These are phyloP conservation scores for Apoderus coryli DNA, from an alignment of 2,888 invertebrate species.

Conservation along the genomic window DNA sequence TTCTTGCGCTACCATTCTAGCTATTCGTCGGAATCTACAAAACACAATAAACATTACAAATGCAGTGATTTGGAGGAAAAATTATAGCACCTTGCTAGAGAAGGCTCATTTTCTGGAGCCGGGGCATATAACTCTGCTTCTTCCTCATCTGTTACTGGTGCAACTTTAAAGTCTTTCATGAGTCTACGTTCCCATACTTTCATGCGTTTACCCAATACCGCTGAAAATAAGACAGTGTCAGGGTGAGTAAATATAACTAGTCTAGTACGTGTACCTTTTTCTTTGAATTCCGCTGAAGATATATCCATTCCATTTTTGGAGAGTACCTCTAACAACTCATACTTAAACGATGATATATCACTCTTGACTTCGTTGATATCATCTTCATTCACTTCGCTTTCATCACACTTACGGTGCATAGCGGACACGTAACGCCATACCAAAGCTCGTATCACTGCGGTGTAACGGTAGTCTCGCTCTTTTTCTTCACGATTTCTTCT, in stretches of 20 bases:
- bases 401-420: conserved; percentile 70
- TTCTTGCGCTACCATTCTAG: conserved; percentile 54
- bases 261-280: conserved; percentile 45
- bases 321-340: conserved; percentile 81
- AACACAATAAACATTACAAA: conserved; percentile 2
- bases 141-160: conserved; percentile 51
- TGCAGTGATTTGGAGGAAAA: conserved; percentile 4
- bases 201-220: conserved; percentile 60
- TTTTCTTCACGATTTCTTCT: conserved; percentile 45
- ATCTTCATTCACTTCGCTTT: conserved; percentile 82
- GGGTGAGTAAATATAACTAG: background rate
- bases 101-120: conserved; percentile 41
- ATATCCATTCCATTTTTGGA: conserved; percentile 79
- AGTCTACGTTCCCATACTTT: conserved; percentile 76
- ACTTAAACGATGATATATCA: conserved; percentile 83
- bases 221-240: conserved; percentile 31
- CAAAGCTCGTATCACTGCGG: conserved; percentile 74
- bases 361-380: conserved; percentile 89
- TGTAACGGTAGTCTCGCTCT: conserved; percentile 55
- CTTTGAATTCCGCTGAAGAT: conserved; percentile 54
- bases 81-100: conserved; percentile 36
- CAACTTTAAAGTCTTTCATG: conserved; percentile 80
- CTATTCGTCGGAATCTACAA: conserved; percentile 54
- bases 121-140: conserved; percentile 31
- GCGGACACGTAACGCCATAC: conserved; percentile 87